phyloP scores from a whole-genome alignment of 2,888 invertebrate genomes.

The Polyploca ridens region DNA sequence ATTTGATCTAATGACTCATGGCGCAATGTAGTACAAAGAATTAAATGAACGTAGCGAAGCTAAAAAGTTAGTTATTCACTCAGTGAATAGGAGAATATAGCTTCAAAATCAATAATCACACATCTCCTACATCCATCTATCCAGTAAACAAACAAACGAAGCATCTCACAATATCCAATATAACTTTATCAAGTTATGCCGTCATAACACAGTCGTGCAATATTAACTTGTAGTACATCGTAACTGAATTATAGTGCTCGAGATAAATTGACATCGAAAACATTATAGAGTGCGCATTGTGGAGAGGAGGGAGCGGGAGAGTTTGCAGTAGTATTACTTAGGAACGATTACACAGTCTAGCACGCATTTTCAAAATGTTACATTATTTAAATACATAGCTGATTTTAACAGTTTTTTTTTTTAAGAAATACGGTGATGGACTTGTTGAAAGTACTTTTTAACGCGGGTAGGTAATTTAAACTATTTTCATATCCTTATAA shows the following conservation, averaged over 20 bases:
- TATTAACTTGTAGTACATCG: slow-evolving; percentile 1
- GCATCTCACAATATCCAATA: background rate
- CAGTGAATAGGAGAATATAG: background rate
- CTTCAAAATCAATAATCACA: background rate
- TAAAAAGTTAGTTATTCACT: too few species aligned
- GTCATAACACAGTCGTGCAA: background rate
- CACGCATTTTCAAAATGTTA: too few species aligned
- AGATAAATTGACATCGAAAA: background rate
- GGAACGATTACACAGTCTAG: too few species aligned
- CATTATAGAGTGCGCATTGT: background rate
- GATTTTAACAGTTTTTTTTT: too few species aligned
- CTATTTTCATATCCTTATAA: too few species aligned
- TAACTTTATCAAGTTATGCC: background rate
- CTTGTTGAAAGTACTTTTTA: too few species aligned
- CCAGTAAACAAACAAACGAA: background rate
- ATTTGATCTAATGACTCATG: too few species aligned
- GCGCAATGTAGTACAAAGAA: background rate
- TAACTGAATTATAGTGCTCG: background rate
- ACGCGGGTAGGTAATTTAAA: too few species aligned
- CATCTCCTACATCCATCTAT: background rate
- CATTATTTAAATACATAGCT: too few species aligned
- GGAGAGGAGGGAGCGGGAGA: background rate
- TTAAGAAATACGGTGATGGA: too few species aligned
- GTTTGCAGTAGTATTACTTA: background rate
- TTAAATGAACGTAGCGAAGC: background rate